A percentile compares a stretch with the other conserved stretches of the same genome.
phyloP scores from a whole-genome alignment of 2,888 invertebrate species.

The Eurois occulta region DNA sequence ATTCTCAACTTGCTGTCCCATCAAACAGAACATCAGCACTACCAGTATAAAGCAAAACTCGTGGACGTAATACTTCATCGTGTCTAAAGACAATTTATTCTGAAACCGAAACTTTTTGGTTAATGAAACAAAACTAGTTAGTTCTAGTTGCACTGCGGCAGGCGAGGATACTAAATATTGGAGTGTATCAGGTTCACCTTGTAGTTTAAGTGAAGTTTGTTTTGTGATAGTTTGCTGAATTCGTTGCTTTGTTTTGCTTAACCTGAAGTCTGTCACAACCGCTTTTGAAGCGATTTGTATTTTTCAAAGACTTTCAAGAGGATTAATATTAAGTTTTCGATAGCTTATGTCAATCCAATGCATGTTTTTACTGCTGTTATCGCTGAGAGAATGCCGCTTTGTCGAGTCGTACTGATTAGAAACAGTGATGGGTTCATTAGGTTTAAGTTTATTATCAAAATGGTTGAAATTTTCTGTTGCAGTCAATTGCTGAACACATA shows the following conservation, averaged over 20 bases:
- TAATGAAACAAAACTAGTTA: constrained; percentile 26
- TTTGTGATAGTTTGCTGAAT: not conserved
- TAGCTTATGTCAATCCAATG: not conserved
- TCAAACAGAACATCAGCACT: constrained; percentile 82
- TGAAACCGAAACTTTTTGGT: constrained; percentile 69
- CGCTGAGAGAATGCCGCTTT: not conserved
- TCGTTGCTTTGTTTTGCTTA: not conserved
- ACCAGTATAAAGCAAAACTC: constrained; percentile 81
- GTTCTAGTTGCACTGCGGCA: constrained; percentile 13
- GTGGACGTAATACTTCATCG: constrained; percentile 84
- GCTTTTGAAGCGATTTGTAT: not conserved
- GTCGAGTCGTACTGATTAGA: not conserved
- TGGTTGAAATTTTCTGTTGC: not conserved
- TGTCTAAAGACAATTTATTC: constrained; percentile 81
- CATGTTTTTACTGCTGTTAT: not conserved
- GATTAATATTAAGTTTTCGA: not conserved
- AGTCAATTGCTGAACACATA: not conserved
- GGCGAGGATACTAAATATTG: not conserved
- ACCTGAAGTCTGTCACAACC: too few relatives aligned
- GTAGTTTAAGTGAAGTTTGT: not conserved
- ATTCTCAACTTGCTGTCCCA: constrained; percentile 85
- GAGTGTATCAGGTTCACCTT: constrained; percentile 1
- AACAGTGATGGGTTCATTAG: not conserved
- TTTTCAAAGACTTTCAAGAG: not conserved
- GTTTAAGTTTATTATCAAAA: too few relatives aligned